phyloP scores from a whole-genome alignment of 1,140 invertebrate genomes.

The Apocrypta bakeri region DNA sequence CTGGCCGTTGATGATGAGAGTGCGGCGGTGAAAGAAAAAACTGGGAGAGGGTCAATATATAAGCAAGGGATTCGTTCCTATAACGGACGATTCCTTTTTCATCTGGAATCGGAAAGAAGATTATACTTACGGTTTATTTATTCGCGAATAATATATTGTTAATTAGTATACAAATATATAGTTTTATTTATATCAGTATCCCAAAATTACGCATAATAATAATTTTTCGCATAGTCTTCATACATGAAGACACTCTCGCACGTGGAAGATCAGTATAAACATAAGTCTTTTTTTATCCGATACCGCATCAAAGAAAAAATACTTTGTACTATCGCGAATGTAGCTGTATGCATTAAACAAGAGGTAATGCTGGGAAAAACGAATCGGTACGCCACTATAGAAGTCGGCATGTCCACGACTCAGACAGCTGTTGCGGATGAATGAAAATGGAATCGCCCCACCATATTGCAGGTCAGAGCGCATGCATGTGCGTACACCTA shows the following conservation, averaged over 20 bases:
- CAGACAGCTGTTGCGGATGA: slow-evolving; percentile 18
- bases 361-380: neutral
- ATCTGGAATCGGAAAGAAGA: neutral
- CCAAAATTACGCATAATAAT: too few species aligned
- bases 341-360: neutral
- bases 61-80: neutral
- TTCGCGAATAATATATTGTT: too few species aligned
- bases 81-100: neutral
- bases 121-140: too few species aligned
- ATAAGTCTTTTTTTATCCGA: neutral
- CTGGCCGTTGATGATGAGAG: neutral
- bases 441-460: slow-evolving; percentile 39
- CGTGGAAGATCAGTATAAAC: too few species aligned
- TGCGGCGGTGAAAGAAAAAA: neutral
- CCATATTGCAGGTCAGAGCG: neutral
- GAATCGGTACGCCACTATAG: too few species aligned
- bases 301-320: neutral
- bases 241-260: neutral
- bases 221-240: too few species aligned
- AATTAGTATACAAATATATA: too few species aligned
- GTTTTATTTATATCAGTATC: too few species aligned
- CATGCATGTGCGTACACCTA: neutral
- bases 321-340: too few species aligned
- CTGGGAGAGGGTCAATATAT: neutral
- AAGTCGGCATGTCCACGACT: neutral